These are phyloP conservation scores for Eulemur rufifrons DNA, from an alignment of 2,113 vertebrate genomes.

Conservation along the genomic window DNA sequence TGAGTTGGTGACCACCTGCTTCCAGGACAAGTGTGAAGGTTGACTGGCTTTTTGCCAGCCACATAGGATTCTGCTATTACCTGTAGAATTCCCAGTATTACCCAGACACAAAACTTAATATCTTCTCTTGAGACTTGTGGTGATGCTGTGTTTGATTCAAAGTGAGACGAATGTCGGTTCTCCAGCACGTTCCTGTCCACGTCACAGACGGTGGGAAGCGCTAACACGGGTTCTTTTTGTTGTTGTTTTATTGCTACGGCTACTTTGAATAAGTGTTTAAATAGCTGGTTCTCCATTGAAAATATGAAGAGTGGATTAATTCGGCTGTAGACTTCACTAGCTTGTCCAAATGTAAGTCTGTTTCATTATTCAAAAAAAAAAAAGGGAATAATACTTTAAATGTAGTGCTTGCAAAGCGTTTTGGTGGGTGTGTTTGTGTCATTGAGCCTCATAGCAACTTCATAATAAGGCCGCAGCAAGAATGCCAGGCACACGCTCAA, in stretches of 20 bases:
- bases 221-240: constrained; percentile 35
- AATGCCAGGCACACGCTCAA: background rate
- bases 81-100: constrained; percentile 53
- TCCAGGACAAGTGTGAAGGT: constrained; percentile 64
- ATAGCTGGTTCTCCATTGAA: background rate
- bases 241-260: constrained; percentile 41
- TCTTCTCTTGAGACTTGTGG: constrained; percentile 37
- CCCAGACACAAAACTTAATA: constrained; percentile 51
- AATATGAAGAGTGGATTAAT: constrained; percentile 1
- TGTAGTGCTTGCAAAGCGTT: background rate
- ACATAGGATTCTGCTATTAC: constrained; percentile 51
- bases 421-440: background rate
- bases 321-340: background rate
- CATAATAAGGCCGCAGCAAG: background rate
- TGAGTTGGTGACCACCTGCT: constrained; percentile 64
- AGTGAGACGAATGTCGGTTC: constrained; percentile 50
- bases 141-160: constrained; percentile 55
- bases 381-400: background rate
- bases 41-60: constrained; percentile 60
- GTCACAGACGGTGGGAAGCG: background rate
- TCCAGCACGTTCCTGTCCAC: background rate
- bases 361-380: constrained; percentile 10
- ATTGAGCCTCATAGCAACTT: background rate
- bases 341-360: constrained; percentile 15
- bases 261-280: constrained; percentile 33